A percentile compares a stretch with the other conserved stretches of the same genome.
phyloP scores from a whole-genome alignment of 2,797 vertebrate species.

The Petrocephalus sullivani region DNA sequence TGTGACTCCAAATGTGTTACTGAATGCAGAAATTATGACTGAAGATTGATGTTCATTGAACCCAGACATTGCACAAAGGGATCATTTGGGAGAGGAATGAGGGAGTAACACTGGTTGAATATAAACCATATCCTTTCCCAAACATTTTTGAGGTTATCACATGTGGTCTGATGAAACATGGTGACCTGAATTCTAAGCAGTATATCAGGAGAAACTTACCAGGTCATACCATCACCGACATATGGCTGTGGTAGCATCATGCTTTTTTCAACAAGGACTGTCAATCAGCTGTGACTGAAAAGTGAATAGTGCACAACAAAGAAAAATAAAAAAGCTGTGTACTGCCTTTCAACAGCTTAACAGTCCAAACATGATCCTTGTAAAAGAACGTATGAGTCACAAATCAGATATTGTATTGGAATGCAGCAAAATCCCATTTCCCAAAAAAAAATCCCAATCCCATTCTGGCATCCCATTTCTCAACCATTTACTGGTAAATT shows the following conservation, averaged over 20 bases:
- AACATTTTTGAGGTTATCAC: too few relatives aligned
- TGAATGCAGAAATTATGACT: too few relatives aligned
- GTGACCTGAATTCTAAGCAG: background rate
- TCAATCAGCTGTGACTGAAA: background rate
- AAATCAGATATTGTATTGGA: background rate
- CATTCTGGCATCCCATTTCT: too few relatives aligned
- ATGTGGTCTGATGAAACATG: background rate
- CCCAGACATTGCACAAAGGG: background rate
- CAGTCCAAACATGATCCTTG: background rate
- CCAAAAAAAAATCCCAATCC: too few relatives aligned
- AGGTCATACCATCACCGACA: background rate
- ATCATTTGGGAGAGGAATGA: background rate
- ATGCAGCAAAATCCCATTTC: too few relatives aligned
- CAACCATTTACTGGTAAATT: too few relatives aligned
- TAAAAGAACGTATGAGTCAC: background rate
- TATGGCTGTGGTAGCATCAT: background rate
- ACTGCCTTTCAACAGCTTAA: background rate
- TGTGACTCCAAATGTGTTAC: too few relatives aligned
- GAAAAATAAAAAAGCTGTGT: background rate
- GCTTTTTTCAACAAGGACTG: background rate
- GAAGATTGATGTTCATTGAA: too few relatives aligned
- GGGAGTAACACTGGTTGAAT: too few relatives aligned
- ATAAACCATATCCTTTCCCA: too few relatives aligned
- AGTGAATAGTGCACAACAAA: background rate
- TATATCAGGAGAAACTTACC: background rate